Conservation (phyloP, 2,888 invertebrate genomes). For the Tetranychus truncatus region DNA sequence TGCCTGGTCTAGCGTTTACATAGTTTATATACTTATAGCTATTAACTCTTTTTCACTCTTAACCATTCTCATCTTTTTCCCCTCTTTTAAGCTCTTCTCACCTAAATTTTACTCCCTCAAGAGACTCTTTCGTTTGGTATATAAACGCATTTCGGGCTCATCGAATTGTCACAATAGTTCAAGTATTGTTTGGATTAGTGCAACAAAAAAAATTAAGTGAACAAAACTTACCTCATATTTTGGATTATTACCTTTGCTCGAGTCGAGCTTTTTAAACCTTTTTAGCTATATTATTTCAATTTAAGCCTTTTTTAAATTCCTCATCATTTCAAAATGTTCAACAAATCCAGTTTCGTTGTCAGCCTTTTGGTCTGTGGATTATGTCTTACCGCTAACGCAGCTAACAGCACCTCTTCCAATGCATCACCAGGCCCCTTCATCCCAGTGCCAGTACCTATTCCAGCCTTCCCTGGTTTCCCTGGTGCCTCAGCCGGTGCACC, state of each 20-base stretch:
- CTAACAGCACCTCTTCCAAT: not conserved
- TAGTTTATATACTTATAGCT: not conserved
- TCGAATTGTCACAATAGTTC: not conserved
- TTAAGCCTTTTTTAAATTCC: not conserved
- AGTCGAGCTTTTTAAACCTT: too few relatives aligned
- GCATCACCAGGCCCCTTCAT: not conserved
- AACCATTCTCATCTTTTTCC: not conserved
- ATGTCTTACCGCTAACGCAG: not conserved
- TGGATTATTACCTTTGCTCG: too few relatives aligned
- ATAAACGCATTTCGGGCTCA: not conserved
- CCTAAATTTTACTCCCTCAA: not conserved
- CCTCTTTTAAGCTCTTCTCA: not conserved
- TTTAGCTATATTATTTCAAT: not conserved
- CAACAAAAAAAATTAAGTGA: not conserved
- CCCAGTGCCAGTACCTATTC: slow-evolving; percentile 8
- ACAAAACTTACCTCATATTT: not conserved
- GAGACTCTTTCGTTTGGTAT: not conserved
- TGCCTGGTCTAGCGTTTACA: not conserved
- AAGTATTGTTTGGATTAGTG: not conserved
- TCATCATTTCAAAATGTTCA: not conserved
- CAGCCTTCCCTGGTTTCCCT: slow-evolving; percentile 8
- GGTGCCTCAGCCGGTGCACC: not conserved
- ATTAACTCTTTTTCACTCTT: not conserved
- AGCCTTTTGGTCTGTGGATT: not conserved
- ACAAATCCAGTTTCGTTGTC: not conserved